phyloP scores from a whole-genome alignment of 2,113 vertebrate genomes.

The Myrmecophaga tridactyla region DNA sequence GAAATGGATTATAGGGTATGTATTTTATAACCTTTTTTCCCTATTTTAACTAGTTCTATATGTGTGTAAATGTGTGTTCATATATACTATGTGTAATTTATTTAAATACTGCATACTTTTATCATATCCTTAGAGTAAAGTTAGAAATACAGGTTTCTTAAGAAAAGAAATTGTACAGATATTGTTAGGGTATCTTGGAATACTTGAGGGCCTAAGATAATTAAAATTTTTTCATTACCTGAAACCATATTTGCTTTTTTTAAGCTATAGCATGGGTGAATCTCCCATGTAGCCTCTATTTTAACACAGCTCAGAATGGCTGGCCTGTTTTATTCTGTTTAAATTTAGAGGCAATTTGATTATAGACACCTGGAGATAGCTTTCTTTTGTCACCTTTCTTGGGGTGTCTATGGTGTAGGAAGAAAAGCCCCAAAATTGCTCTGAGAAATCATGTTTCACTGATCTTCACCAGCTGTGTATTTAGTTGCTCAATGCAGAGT shows the following conservation, averaged over 20 bases:
- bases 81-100: neutral
- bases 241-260: neutral
- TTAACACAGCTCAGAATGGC: neutral
- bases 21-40: neutral
- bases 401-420: rapidly evolving
- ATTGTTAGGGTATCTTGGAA: constrained; percentile 1
- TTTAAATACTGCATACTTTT: neutral
- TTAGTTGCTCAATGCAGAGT: neutral
- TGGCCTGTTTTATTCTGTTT: neutral
- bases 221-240: neutral
- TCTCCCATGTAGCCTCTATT: neutral
- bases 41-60: neutral
- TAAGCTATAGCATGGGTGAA: neutral
- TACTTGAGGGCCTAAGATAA: neutral
- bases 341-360: neutral
- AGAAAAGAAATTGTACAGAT: neutral
- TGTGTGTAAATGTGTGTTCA: neutral
- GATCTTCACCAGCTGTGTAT: neutral
- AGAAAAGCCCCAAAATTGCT: neutral
- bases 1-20: neutral
- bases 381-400: neutral
- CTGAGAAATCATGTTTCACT: neutral
- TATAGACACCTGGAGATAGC: neutral
- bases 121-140: neutral
- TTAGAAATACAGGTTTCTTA: neutral